These are phyloP conservation scores for Epirrhoe tristata DNA, from an alignment of 2,888 invertebrate genomes.

Conservation along the genomic window DNA sequence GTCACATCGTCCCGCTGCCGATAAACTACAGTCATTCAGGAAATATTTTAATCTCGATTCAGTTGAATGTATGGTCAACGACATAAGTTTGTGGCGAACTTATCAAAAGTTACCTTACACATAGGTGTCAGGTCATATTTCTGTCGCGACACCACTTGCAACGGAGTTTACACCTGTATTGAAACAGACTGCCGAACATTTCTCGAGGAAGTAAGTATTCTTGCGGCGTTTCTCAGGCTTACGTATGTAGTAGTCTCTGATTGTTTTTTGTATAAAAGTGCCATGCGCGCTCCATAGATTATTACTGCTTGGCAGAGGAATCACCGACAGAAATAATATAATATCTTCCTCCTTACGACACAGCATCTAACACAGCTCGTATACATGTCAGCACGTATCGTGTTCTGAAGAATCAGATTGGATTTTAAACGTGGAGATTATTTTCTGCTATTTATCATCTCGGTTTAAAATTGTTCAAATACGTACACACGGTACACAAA, in stretches of 20 bases:
- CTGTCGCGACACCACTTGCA: no score
- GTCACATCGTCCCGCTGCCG: conserved; percentile 18
- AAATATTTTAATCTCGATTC: conserved; percentile 32
- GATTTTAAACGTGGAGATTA: conserved; percentile 2
- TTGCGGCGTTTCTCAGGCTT: neutral
- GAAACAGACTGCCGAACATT: no score
- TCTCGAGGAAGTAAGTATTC: no score
- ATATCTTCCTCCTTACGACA: conserved; percentile 10
- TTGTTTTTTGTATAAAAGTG: neutral
- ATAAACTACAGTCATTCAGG: conserved; percentile 24
- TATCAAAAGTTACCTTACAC: no score
- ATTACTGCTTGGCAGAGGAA: conserved; percentile 8
- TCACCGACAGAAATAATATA: conserved; percentile 18
- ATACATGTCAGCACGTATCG: conserved; percentile 45
- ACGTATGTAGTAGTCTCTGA: neutral
- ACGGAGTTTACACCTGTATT: no score
- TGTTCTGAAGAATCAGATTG: neutral
- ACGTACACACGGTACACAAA: no score
- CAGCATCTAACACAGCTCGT: conserved; percentile 38
- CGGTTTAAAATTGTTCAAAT: neutral
- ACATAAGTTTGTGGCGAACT: no score
- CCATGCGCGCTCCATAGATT: conserved; percentile 4
- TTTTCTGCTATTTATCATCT: no score
- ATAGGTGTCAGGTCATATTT: no score
- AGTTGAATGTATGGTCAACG: neutral